Evolutionary conservation across 2,888 invertebrate species (phyloP), one percentile per base, ranked within the genome.

Genomic region (Xanthia icteritia): DNA sequence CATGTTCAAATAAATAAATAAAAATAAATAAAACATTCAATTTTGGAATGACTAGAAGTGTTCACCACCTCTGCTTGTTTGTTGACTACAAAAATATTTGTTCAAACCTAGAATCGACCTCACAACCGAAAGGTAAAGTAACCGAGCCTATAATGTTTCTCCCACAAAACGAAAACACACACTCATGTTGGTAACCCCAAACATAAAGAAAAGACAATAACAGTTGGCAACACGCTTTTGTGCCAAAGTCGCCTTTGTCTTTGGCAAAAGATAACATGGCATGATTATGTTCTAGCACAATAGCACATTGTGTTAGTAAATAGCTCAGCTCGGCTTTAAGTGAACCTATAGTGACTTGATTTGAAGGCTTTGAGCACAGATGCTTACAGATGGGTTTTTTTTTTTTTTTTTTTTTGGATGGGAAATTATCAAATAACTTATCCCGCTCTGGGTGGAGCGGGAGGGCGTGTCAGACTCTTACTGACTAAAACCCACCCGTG

Each of bases 241-340:
- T 83, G 56, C 15, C 31, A 68, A 73, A 84, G 70, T 71, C 60
- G 65, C 84, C 45, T 79, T 85, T 85, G 85, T 86, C 79, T 86
- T 15, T 84, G 56, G 58, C n/a, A 42, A 66, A 71, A 79, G 86
- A 85, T 84, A 84, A 84, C 86, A 85, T 74, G 84, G 60, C 74
- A 72, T 31, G 82, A 70, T 85, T 84, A 78, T 75, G 23, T 68
- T 39, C 60, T 6, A 1, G 63, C 48, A 84, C 84, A 85, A 86
- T 81, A 31, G 75, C 61, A 60, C 23, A 81, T 81, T 81, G 76
- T 80, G 58, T 58, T 42, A 51, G n/a, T 64, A 72, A 71, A 79
- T 73, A 80, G 51, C 76, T 61, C 36, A 45, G 51, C 71, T 71
- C 58, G 23, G 54, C 54, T 54, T 56, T 56, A 61, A 76, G 56